Evolutionary conservation across 2,113 vertebrate genomes (phyloP).

Genomic region (Tychaedon coryphoeus): DNA sequence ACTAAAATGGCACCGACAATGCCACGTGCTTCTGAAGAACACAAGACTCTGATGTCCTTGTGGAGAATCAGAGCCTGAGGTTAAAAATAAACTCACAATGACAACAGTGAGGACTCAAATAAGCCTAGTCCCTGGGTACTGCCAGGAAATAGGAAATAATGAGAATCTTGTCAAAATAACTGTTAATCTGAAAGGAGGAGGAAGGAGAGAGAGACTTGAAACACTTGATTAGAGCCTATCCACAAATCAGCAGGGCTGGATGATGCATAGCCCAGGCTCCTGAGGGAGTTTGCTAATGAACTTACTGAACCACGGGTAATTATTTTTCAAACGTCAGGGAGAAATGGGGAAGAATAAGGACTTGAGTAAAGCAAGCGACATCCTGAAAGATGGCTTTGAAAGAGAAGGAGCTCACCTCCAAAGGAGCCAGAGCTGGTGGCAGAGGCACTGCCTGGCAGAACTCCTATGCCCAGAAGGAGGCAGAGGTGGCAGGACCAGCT

Average conservation of each 20-base stretch:
- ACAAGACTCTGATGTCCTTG: constrained; percentile 39
- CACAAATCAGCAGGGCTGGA: constrained; percentile 54
- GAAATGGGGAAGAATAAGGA: constrained; percentile 16
- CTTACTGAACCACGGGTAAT: constrained; percentile 60
- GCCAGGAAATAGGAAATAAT: constrained; percentile 57
- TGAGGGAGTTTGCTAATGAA: constrained; percentile 65
- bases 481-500: not conserved
- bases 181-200: constrained; percentile 57
- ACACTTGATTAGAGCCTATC: constrained; percentile 47
- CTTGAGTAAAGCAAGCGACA: not conserved
- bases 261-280: constrained; percentile 47
- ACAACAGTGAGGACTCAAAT: constrained; percentile 56
- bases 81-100: constrained; percentile 62
- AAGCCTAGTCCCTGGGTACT: constrained; percentile 49
- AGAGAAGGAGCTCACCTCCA: not conserved
- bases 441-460: not conserved
- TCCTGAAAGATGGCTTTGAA: not conserved
- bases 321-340: constrained; percentile 52
- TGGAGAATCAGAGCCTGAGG: constrained; percentile 31
- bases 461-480: not conserved
- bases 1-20: not conserved
- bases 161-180: constrained; percentile 63
- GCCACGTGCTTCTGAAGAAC: not conserved
- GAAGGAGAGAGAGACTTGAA: constrained; percentile 50
- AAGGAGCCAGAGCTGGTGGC: not conserved